Conservation (phyloP, 2,797 vertebrate species). For the Periophthalmus magnuspinnatus region DNA sequence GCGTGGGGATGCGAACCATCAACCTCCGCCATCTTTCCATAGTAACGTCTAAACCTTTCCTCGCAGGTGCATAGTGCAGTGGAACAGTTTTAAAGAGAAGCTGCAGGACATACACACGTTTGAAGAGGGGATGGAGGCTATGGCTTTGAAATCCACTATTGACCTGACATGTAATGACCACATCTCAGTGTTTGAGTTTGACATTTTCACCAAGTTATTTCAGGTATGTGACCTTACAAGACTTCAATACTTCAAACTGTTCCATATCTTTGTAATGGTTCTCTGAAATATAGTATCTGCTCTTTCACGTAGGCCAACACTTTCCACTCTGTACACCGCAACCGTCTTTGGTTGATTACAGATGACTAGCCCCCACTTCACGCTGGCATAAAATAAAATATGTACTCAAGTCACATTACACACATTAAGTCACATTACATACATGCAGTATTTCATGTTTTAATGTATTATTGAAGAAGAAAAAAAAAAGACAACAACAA, state of each 20-base stretch:
- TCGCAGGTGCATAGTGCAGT: constrained; percentile 82
- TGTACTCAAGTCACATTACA: neutral
- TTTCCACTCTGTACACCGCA: neutral
- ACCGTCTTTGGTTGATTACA: neutral
- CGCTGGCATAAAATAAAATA: too few species aligned
- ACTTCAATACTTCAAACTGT: neutral
- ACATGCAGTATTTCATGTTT: too few species aligned
- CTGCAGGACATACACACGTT: constrained; percentile 74
- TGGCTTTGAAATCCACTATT: constrained; percentile 85
- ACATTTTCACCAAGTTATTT: constrained; percentile 89
- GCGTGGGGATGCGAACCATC: neutral
- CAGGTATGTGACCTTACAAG: constrained; percentile 72
- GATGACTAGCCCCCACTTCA: too few species aligned
- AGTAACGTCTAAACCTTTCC: neutral
- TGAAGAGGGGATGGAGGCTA: constrained; percentile 80
- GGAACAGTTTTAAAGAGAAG: constrained; percentile 78
- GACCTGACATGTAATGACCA: constrained; percentile 87
- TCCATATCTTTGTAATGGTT: neutral
- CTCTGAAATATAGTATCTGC: neutral
- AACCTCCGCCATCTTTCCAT: neutral
- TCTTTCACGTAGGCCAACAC: neutral
- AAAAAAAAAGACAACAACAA: too few species aligned
- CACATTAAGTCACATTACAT: too few species aligned
- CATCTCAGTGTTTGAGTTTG: constrained; percentile 89
- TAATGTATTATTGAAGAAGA: too few species aligned